phyloP scores from a whole-genome alignment of 1,140 invertebrate genomes.

The Euglossa dilemma region DNA sequence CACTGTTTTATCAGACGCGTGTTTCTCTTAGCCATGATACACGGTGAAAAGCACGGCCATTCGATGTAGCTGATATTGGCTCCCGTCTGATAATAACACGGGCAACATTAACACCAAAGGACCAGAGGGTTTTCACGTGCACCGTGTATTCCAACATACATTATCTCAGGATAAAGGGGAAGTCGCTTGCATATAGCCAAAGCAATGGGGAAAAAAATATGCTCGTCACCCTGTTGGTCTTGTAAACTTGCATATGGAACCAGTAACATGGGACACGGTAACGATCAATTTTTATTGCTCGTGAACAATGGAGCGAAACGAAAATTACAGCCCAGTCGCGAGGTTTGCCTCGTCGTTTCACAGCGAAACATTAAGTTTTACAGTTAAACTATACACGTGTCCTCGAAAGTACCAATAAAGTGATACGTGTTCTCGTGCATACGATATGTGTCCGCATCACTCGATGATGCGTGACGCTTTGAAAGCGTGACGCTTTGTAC shows the following conservation, averaged over 20 bases:
- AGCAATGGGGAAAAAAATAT: not conserved
- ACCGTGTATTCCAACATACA: not conserved
- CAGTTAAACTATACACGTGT: constrained; percentile 53
- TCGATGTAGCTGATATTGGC: constrained; percentile 5
- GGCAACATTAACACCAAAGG: not conserved
- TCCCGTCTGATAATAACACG: not conserved
- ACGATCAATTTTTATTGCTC: constrained; percentile 49
- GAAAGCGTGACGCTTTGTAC: constrained; percentile 29
- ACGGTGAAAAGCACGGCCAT: not conserved
- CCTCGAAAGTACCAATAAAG: constrained; percentile 55
- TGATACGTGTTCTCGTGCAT: constrained; percentile 3
- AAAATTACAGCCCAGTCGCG: constrained; percentile 47
- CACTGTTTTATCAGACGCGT: constrained; percentile 9
- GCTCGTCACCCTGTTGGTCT: not conserved
- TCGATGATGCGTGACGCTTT: constrained; percentile 41
- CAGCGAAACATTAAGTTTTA: constrained; percentile 54
- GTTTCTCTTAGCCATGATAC: not conserved
- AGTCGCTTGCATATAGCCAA: not conserved
- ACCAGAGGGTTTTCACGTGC: not conserved
- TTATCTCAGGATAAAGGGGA: constrained; percentile 5
- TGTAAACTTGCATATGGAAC: constrained; percentile 2
- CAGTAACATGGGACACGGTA: constrained; percentile 5
- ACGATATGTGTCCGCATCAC: constrained; percentile 9
- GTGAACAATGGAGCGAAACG: constrained; percentile 48
- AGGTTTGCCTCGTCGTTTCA: constrained; percentile 26